Percentiles rank a stretch among this genome's conserved stretches.
These are phyloP conservation scores for Aromia moschata DNA, from an alignment of 2,888 invertebrate species.

Conservation along the genomic window DNA sequence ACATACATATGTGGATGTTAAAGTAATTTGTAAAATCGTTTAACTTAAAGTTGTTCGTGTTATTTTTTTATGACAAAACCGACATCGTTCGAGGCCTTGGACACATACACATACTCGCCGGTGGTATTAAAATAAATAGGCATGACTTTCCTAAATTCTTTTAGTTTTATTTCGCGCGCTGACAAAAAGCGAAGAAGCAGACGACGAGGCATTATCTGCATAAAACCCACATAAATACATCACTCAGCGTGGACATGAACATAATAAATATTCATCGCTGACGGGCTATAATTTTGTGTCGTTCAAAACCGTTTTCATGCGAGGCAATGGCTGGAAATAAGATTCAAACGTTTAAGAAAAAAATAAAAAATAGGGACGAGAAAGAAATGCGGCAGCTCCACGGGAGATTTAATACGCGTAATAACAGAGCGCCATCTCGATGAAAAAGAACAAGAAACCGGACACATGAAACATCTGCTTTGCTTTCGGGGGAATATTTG, in stretches of 20 bases:
- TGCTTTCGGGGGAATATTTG: too few species aligned
- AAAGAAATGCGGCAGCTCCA: background rate
- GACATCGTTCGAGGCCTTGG: background rate
- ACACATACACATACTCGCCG: background rate
- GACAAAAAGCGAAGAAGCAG: background rate
- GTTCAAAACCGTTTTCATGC: constrained; percentile 10
- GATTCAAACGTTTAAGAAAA: constrained; percentile 8
- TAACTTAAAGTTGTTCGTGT: too few species aligned
- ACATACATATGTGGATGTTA: too few species aligned
- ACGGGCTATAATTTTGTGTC: constrained; percentile 20
- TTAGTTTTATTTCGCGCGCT: background rate
- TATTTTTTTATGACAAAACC: too few species aligned
- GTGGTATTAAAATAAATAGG: background rate
- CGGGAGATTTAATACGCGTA: constrained; percentile 11
- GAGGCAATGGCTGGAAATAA: constrained; percentile 3
- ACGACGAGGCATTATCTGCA: constrained; percentile 10
- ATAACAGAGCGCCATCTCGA: constrained; percentile 1
- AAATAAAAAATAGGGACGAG: too few species aligned
- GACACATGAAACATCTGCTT: too few species aligned
- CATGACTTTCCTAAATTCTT: background rate
- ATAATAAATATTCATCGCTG: constrained; percentile 18
- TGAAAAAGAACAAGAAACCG: too few species aligned
- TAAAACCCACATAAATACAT: constrained; percentile 17
- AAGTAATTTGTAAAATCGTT: too few species aligned
- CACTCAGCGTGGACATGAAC: constrained; percentile 7